Conservation (phyloP, 1,140 invertebrate species). For the Thaumetopoea pityocampa region DNA sequence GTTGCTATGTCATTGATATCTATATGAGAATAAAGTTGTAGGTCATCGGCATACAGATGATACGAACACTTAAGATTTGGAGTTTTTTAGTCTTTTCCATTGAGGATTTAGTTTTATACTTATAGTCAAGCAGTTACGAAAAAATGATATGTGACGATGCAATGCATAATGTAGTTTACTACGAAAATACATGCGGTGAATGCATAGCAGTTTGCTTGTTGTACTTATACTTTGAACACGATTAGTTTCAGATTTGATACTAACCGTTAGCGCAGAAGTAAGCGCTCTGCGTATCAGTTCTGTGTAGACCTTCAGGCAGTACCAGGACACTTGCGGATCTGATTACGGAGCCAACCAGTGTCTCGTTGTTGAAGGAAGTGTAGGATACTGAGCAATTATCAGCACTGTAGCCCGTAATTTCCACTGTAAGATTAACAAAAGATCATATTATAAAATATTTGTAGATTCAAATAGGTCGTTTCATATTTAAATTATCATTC, state of each 20-base stretch:
- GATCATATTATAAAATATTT: neutral
- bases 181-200: no score
- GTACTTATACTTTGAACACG: neutral
- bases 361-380: constrained; percentile 72
- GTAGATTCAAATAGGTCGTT: neutral
- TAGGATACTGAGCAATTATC: constrained; percentile 77
- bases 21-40: no score
- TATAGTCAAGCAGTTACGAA: no score
- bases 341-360: constrained; percentile 76
- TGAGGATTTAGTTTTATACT: no score
- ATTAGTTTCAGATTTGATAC: constrained; percentile 8
- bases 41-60: no score
- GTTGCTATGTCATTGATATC: no score
- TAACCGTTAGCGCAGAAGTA: constrained; percentile 83
- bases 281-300: constrained; percentile 79
- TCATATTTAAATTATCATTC: neutral
- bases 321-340: constrained; percentile 76
- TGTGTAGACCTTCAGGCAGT: constrained; percentile 77
- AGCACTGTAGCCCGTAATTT: constrained; percentile 79
- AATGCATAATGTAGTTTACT: no score
- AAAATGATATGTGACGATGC: no score
- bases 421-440: constrained; percentile 57
- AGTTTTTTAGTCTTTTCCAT: no score
- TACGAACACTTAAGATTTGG: no score
- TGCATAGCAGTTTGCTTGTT: no score